phyloP scores from a whole-genome alignment of 2,888 invertebrate genomes.

The Danaus chrysippus region DNA sequence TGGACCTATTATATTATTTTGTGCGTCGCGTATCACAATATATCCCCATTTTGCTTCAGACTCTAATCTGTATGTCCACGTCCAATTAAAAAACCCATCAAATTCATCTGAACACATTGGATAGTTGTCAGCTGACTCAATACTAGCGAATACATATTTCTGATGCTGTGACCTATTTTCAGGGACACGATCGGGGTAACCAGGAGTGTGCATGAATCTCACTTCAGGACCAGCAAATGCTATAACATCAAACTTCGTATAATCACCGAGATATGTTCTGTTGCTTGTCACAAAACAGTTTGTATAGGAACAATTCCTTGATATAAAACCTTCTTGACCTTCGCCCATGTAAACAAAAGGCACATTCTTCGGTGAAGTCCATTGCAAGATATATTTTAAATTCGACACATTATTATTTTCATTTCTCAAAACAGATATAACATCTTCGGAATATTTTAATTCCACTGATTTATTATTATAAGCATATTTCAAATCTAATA shows the following conservation, averaged over 20 bases:
- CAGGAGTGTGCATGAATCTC: constrained; percentile 10
- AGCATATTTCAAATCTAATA: constrained; percentile 13
- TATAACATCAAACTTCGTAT: constrained; percentile 52
- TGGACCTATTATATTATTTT: constrained; percentile 50
- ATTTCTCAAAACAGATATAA: constrained; percentile 39
- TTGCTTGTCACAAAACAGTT: constrained; percentile 57
- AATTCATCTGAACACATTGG: constrained; percentile 45
- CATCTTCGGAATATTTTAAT: constrained; percentile 50
- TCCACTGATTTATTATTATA: not conserved
- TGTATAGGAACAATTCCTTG: constrained; percentile 45
- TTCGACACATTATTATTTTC: constrained; percentile 16
- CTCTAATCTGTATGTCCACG: constrained; percentile 59
- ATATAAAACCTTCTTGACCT: constrained; percentile 43
- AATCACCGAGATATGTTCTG: constrained; percentile 38
- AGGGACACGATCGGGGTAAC: constrained; percentile 32
- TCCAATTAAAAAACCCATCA: constrained; percentile 62
- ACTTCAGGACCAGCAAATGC: constrained; percentile 53
- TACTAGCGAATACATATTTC: constrained; percentile 55
- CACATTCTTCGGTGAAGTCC: constrained; percentile 44
- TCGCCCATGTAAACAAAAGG: constrained; percentile 49
- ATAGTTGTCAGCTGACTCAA: constrained; percentile 56
- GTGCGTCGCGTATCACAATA: constrained; percentile 48
- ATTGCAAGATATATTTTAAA: constrained; percentile 51
- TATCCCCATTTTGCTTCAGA: constrained; percentile 61
- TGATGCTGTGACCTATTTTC: constrained; percentile 46